Evolutionary conservation across 2,113 vertebrate genomes (phyloP).

Genomic region (Melanerpes aurifrons): DNA sequence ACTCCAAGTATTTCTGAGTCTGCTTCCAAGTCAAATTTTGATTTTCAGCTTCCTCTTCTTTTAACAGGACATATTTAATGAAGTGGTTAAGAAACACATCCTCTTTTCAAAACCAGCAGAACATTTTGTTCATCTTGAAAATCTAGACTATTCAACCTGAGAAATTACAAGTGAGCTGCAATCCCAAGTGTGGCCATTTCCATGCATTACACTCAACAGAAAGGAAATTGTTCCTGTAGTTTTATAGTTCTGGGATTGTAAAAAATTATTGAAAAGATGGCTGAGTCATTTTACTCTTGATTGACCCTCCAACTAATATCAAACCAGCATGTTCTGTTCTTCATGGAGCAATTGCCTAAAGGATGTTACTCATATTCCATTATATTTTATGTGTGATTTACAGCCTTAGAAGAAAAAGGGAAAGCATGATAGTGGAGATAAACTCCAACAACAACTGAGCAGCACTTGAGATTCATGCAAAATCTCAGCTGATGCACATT

Average conservation of each 20-base stretch:
- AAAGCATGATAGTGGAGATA: neutral
- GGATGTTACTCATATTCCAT: neutral
- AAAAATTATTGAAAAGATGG: neutral
- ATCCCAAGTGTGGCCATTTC: neutral
- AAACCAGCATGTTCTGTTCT: neutral
- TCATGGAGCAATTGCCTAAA: neutral
- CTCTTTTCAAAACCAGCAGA: slow-evolving; percentile 23
- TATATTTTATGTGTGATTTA: neutral
- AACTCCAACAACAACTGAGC: neutral
- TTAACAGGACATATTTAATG: slow-evolving; percentile 35
- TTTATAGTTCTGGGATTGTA: neutral
- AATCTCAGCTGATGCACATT: neutral
- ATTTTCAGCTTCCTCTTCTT: slow-evolving; percentile 19
- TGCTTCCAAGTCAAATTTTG: slow-evolving; percentile 1
- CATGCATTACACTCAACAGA: neutral
- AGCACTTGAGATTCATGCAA: neutral
- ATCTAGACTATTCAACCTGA: neutral
- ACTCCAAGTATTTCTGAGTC: neutral
- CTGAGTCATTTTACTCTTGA: neutral
- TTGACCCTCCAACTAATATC: neutral
- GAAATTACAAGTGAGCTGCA: slow-evolving; percentile 19
- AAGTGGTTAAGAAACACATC: slow-evolving; percentile 46
- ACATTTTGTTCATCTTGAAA: slow-evolving; percentile 13
- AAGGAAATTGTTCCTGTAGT: neutral
- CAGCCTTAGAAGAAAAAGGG: neutral